Evolutionary conservation across 2,113 vertebrate species (phyloP).

Genomic region (Sialia sialis): DNA sequence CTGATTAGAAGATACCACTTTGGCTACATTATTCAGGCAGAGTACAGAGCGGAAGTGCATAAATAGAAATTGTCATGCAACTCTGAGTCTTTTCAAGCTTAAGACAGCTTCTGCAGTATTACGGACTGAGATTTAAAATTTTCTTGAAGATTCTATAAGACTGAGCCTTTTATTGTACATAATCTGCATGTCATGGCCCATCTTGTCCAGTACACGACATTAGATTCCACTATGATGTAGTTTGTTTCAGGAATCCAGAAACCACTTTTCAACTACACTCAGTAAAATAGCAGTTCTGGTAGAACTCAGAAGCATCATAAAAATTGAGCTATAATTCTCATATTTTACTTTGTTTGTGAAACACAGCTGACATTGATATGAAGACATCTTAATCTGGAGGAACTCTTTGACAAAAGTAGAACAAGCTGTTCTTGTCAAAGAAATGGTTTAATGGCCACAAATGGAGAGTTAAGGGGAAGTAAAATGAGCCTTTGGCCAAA

Average conservation of each 20-base stretch:
- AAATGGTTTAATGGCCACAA: background rate
- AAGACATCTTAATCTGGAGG: background rate
- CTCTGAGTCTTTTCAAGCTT: background rate
- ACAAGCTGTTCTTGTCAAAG: background rate
- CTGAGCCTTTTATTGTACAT: background rate
- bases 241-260: background rate
- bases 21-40: background rate
- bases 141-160: background rate
- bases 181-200: background rate
- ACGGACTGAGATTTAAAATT: background rate
- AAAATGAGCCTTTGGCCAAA: background rate
- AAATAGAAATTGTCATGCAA: background rate
- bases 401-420: background rate
- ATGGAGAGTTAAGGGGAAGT: background rate
- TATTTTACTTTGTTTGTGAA: background rate
- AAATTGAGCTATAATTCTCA: background rate
- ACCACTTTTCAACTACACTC: background rate
- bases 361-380: background rate
- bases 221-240: background rate
- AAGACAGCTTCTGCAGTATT: background rate
- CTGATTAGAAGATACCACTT: background rate
- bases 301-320: background rate
- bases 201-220: accelerated
- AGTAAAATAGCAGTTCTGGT: background rate
- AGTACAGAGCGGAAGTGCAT: background rate